Percentiles rank a stretch among this genome's conserved stretches.
These are phyloP conservation scores for Chaitophorus viminalis DNA, from an alignment of 2,888 invertebrate genomes.

Conservation along the genomic window DNA sequence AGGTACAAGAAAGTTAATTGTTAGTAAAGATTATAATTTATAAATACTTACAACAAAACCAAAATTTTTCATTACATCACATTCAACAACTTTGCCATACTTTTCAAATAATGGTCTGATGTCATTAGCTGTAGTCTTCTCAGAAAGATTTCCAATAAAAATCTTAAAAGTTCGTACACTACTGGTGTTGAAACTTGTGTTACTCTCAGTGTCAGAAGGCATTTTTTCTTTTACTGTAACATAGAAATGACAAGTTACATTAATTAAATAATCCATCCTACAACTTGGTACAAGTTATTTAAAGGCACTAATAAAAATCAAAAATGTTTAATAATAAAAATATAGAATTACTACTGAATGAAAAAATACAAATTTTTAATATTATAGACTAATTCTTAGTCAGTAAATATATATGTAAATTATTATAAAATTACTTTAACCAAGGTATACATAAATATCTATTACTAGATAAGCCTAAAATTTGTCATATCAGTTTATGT, in stretches of 20 bases:
- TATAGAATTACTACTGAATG: too few species aligned
- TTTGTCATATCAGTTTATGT: not conserved
- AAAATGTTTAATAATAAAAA: too few species aligned
- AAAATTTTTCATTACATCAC: slow-evolving; percentile 98
- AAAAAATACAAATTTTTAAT: too few species aligned
- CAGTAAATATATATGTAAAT: not conserved
- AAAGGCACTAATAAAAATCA: too few species aligned
- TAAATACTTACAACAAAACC: slow-evolving; percentile 83
- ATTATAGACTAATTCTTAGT: too few species aligned
- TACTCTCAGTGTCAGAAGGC: slow-evolving; percentile 59
- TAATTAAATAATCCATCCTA: too few species aligned
- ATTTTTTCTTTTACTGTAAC: slow-evolving; percentile 58
- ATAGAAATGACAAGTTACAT: not conserved
- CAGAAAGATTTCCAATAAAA: slow-evolving; percentile 97
- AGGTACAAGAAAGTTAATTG: not conserved
- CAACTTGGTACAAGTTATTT: too few species aligned
- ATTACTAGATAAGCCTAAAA: not conserved
- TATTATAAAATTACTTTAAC: not conserved
- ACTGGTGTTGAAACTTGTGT: slow-evolving; percentile 53
- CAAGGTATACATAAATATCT: not conserved
- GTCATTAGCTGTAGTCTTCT: slow-evolving; percentile 87
- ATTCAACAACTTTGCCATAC: slow-evolving; percentile 97
- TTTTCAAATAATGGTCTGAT: slow-evolving; percentile 95
- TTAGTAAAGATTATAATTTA: not conserved
- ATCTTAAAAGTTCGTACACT: slow-evolving; percentile 84